Conservation (phyloP, 2,113 vertebrate genomes). For the Tinamus guttatus region DNA sequence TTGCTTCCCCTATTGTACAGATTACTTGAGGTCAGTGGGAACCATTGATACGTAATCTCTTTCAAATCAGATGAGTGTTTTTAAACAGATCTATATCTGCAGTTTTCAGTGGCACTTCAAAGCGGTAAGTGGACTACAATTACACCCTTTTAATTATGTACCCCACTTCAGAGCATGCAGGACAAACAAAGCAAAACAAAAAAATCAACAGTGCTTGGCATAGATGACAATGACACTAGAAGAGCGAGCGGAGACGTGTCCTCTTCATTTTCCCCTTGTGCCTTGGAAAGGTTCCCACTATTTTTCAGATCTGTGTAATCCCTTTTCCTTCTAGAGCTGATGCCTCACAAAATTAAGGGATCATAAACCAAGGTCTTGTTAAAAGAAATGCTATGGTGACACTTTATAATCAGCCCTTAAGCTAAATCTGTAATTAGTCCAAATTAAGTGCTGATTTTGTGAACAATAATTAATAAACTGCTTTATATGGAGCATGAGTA, state of each 20-base stretch:
- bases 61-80: background rate
- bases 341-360: background rate
- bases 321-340: background rate
- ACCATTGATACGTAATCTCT: background rate
- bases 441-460: background rate
- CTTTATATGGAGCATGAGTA: background rate
- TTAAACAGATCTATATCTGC: background rate
- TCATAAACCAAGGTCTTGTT: background rate
- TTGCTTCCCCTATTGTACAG: background rate
- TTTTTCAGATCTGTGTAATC: background rate
- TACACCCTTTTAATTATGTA: background rate
- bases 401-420: background rate
- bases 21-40: background rate
- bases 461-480: background rate
- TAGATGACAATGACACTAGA: background rate
- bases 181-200: background rate
- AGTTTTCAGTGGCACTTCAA: background rate
- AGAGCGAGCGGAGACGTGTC: fast-evolving
- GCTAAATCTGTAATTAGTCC: background rate
- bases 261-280: background rate
- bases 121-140: background rate
- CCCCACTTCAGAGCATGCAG: background rate
- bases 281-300: background rate
- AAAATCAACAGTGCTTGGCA: background rate
- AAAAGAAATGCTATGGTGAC: background rate